Base-by-base conservation (phyloP, 2,113 vertebrate genomes). In the Microcebus lehilahytsara region DNA sequence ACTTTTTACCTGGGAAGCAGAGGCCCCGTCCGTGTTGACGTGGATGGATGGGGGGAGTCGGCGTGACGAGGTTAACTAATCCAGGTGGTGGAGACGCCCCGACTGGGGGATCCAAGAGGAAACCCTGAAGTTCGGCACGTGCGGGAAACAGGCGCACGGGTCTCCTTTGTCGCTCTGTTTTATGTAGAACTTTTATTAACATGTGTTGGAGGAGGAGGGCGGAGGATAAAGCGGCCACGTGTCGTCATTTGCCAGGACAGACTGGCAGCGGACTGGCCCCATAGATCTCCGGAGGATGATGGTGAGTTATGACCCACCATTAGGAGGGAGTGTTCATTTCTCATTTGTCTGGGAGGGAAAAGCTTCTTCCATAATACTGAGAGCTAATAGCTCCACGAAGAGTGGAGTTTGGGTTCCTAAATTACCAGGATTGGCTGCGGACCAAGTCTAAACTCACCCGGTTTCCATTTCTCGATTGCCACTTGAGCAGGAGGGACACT, bases 141-240 rank as follows among this genome's bases (percentile, higher is more conserved):
- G 95, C 93, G 94, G 92, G 96, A 96, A 98, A 95, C 96, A 97
- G 89, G 97, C 97, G 92, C 96, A 94, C 96, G 94, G 95, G 94
- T 97, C 96, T 98, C 96, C 91, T 96, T 96, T 94, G 96, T 97
- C 87, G 69, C 90, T 85, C 71, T 64, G 85, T 96, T 96, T 97
- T 96, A 97, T 94, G 94, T 60, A 95, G 96, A 97, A 97, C 87
- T 98, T 97, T 97, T 95, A 98, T 97, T 94, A 97, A 93, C 96
- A 97, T 77, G 96, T 95, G 88, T 77, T 85, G 16, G 72, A 32
- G 90, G 86, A 92, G 85, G 85, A 95, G 74, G 92, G 69, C 58
- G 30, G 71, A 74, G 95, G 95, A 97, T 93, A 95, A 95, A 96
- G 72, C 87, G 93, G n/a, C 71, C 93, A 58, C 86, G 9, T 83